phyloP scores from a whole-genome alignment of 2,113 vertebrate species.

The Psittacula cyanocephala region DNA sequence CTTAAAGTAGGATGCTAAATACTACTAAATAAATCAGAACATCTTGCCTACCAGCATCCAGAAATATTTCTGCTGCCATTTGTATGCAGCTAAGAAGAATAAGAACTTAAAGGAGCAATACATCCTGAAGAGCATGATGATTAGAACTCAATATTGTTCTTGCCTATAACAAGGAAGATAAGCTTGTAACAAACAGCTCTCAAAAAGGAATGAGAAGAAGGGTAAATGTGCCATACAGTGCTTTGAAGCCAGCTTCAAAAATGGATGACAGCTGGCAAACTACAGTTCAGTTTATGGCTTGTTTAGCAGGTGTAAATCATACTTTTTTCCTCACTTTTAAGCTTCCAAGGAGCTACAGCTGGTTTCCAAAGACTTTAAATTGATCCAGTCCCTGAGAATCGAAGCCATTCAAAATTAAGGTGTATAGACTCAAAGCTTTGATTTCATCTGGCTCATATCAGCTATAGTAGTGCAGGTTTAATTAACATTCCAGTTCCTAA shows the following conservation, averaged over 20 bases:
- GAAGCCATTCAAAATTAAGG: constrained; percentile 10
- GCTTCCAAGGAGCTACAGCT: constrained; percentile 9
- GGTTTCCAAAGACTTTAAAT: constrained; percentile 13
- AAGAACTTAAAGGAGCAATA: background rate
- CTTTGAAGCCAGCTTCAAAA: constrained; percentile 29
- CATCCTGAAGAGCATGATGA: background rate
- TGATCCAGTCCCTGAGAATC: background rate
- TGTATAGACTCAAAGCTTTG: constrained; percentile 4
- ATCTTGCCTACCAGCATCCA: background rate
- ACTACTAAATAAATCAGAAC: background rate
- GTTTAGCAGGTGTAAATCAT: background rate
- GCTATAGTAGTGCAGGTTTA: background rate
- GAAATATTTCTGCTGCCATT: background rate
- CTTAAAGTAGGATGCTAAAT: background rate
- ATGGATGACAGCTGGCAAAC: background rate
- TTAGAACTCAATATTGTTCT: background rate
- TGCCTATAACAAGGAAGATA: background rate
- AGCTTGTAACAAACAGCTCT: background rate
- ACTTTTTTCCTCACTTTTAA: background rate
- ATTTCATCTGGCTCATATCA: constrained; percentile 44
- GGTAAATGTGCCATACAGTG: background rate
- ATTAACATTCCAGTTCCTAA: constrained; percentile 20
- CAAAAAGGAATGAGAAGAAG: background rate
- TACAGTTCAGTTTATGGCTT: background rate
- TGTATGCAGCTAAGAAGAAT: background rate